Evolutionary conservation across 1,140 invertebrate genomes (phyloP).

Genomic region (Drepana arcuata): DNA sequence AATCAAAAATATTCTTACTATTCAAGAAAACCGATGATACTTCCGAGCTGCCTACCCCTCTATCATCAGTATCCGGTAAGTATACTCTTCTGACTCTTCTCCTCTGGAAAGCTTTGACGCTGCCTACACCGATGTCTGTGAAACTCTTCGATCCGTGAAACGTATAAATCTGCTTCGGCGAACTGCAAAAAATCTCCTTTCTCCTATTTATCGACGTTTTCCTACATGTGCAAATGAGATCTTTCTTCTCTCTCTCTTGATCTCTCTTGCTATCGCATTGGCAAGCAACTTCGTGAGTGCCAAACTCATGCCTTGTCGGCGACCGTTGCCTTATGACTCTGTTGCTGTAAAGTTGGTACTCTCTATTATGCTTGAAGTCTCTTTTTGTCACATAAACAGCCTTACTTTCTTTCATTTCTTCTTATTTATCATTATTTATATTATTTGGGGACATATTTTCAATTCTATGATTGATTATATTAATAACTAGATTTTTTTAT

Average conservation of each 20-base stretch:
- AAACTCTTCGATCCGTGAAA: slow-evolving; percentile 23
- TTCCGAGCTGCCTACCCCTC: slow-evolving; percentile 30
- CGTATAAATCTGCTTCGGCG: slow-evolving; percentile 23
- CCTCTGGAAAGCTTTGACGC: slow-evolving; percentile 25
- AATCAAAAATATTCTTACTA: slow-evolving; percentile 28
- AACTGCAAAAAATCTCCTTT: slow-evolving; percentile 21
- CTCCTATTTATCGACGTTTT: slow-evolving; percentile 11
- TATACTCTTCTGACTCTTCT: slow-evolving; percentile 33
- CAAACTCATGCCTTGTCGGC: slow-evolving; percentile 1
- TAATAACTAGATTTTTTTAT: no score
- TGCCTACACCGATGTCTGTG: slow-evolving; percentile 34
- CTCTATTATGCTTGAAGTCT: slow-evolving; percentile 10
- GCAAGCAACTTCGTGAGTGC: slow-evolving; percentile 20
- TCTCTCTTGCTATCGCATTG: slow-evolving; percentile 30
- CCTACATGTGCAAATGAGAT: slow-evolving; percentile 34
- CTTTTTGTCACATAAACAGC: slow-evolving; percentile 25
- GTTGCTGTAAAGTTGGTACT: slow-evolving; percentile 16
- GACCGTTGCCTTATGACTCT: slow-evolving; percentile 2
- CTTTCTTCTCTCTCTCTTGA: no score
- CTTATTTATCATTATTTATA: slow-evolving; percentile 45
- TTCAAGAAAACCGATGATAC: slow-evolving; percentile 12
- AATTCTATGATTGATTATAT: no score
- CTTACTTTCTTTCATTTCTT: slow-evolving; percentile 52
- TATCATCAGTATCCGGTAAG: slow-evolving; percentile 34
- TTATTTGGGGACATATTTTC: no score